Evolutionary conservation across 2,113 vertebrate species (phyloP), one percentile per base, ranked within the genome.

Genomic region (Lipotes vexillifer): DNA sequence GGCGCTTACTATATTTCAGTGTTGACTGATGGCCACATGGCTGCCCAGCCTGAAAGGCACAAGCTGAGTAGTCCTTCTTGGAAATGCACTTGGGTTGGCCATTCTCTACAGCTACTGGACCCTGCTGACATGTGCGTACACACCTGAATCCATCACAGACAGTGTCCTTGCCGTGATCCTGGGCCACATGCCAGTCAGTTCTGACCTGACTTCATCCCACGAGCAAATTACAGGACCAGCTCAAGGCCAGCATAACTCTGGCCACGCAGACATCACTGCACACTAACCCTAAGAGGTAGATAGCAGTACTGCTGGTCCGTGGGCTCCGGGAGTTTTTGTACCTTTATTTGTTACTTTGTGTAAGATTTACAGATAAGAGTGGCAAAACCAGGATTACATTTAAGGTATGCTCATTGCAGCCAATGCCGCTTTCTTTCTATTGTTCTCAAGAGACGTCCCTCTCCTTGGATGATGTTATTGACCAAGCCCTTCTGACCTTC

Each of bases 171-270:
- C 52, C 5, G 0, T 2, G 3, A 1, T 15, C 41, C 41, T 20
- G 0, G 1, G 14, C 29, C 10, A 3, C 13, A 2, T 0, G 27
- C 14, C 8, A 13, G 8, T 57, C 13, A 9, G 1, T 31, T 44
- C n/a, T 0, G 23, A 5, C 5, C 71, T 23, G 4, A 92, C 27
- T 52, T 80, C 41, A n/a, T 8, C n/a, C 31, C 25, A 5, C 25
- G 23, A 44, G 12, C 12, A 4, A 1, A 18, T 27, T 25, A 3
- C 29, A 3, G 27, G 11, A 29, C 57, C 29, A 75, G 59, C 18
- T 63, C 13, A 65, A 78, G 71, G 8, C 36, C 23, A 25, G 46
- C 6, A 2, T 29, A 61, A 57, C 6, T 11, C 59, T 23, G 36
- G 49, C 17, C 33, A 25, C 14, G 10, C 10, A 84, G 88, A 90